A percentile compares a stretch with the other conserved stretches of the same genome.
These are phyloP conservation scores for Uropetala carovei DNA, from an alignment of 2,888 invertebrate genomes.

Conservation along the genomic window DNA sequence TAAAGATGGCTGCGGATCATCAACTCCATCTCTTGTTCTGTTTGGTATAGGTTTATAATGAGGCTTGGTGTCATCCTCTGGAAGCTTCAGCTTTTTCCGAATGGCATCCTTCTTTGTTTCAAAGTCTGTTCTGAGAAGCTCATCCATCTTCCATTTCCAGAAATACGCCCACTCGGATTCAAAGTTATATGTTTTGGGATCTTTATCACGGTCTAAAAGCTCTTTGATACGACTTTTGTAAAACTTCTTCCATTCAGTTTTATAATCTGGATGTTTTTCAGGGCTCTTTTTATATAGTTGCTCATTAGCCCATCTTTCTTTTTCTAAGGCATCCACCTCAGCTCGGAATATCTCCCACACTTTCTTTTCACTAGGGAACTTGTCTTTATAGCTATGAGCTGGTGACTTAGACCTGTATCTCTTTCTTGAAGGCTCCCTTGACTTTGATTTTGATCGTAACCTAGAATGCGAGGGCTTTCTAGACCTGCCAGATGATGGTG, in stretches of 20 bases:
- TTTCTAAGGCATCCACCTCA: conserved; percentile 78
- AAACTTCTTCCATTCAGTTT: conserved; percentile 93
- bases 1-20: conserved; percentile 66
- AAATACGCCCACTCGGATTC: conserved; percentile 93
- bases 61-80: conserved; percentile 72
- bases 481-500: not conserved
- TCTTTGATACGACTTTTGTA: conserved; percentile 91
- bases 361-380: not conserved
- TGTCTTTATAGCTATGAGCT: not conserved
- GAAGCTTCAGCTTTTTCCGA: conserved; percentile 79
- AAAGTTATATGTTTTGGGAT: conserved; percentile 88
- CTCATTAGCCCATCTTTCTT: conserved; percentile 80
- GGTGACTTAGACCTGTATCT: conserved; percentile 31
- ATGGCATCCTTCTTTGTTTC: conserved; percentile 83
- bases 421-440: conserved; percentile 16
- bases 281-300: conserved; percentile 89
- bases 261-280: conserved; percentile 91
- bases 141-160: conserved; percentile 90
- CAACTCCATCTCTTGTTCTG: conserved; percentile 65
- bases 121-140: conserved; percentile 84
- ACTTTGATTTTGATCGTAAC: not conserved
- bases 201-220: conserved; percentile 83
- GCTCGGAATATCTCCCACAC: conserved; percentile 68
- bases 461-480: not conserved
- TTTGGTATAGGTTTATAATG: not conserved